These are phyloP conservation scores for Trichacis sp. DNA, from an alignment of 2,888 invertebrate species.

Conservation along the genomic window DNA sequence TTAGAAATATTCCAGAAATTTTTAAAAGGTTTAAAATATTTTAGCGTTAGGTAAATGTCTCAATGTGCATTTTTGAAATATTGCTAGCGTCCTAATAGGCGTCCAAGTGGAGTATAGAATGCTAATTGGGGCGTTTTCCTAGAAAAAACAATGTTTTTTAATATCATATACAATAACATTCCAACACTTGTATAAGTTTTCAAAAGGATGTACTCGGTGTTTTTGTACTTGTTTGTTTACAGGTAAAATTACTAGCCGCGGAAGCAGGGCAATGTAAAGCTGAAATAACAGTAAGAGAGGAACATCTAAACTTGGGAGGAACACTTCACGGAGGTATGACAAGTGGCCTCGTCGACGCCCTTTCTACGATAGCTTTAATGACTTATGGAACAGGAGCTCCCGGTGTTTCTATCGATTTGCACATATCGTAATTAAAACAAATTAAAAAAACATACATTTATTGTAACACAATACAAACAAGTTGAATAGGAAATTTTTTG, in stretches of 20 bases:
- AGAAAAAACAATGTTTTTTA: too few species aligned
- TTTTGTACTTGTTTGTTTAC: too few species aligned
- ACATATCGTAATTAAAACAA: slow-evolving; percentile 77
- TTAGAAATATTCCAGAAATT: too few species aligned
- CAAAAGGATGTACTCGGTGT: not conserved
- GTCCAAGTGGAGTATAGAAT: too few species aligned
- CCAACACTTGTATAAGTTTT: too few species aligned
- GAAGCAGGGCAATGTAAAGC: slow-evolving; percentile 81
- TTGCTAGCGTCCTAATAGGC: too few species aligned
- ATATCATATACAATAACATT: too few species aligned
- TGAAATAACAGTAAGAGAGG: slow-evolving; percentile 80
- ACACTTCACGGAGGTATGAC: slow-evolving; percentile 89
- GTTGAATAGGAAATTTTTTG: slow-evolving; percentile 55
- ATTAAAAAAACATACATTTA: slow-evolving; percentile 5
- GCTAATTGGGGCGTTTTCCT: too few species aligned
- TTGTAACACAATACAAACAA: slow-evolving; percentile 10
- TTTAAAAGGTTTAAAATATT: too few species aligned
- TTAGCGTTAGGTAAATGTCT: too few species aligned
- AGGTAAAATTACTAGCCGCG: slow-evolving; percentile 71
- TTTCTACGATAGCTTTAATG: slow-evolving; percentile 85
- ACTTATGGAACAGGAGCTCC: slow-evolving; percentile 75
- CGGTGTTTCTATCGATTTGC: slow-evolving; percentile 87
- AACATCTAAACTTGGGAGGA: slow-evolving; percentile 81
- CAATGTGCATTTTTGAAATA: too few species aligned
- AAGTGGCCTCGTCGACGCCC: slow-evolving; percentile 80